Conservation (phyloP, 1,140 invertebrate species). For the Leguminivora glycinivorella region DNA sequence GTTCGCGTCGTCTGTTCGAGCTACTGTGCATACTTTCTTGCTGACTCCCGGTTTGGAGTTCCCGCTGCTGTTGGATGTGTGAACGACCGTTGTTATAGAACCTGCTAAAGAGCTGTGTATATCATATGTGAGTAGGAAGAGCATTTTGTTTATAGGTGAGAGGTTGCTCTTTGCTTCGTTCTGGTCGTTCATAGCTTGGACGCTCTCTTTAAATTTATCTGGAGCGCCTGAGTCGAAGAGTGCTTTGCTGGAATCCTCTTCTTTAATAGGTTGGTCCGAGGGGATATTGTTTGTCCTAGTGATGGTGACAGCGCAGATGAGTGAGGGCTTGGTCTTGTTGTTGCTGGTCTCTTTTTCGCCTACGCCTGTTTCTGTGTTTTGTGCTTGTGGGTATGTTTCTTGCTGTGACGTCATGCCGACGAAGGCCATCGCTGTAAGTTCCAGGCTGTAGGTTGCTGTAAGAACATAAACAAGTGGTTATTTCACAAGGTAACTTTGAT, state of each 20-base stretch:
- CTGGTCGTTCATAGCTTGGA: slow-evolving; percentile 76
- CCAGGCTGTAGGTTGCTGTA: slow-evolving; percentile 60
- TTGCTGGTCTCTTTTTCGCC: slow-evolving; percentile 56
- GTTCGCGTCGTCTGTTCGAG: slow-evolving; percentile 63
- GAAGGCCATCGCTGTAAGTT: slow-evolving; percentile 70
- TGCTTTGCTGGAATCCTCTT: slow-evolving; percentile 62
- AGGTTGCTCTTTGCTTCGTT: slow-evolving; percentile 74
- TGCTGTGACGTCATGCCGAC: slow-evolving; percentile 65
- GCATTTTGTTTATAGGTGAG: slow-evolving; percentile 62
- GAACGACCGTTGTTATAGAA: slow-evolving; percentile 68
- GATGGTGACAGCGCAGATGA: slow-evolving; percentile 65
- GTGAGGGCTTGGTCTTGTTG: slow-evolving; percentile 61
- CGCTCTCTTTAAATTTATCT: slow-evolving; percentile 62
- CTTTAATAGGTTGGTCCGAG: slow-evolving; percentile 59
- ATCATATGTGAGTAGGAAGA: slow-evolving; percentile 74
- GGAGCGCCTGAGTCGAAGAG: slow-evolving; percentile 60
- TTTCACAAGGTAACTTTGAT: not conserved
- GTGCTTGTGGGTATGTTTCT: slow-evolving; percentile 56
- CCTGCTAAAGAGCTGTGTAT: slow-evolving; percentile 71
- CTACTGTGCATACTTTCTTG: slow-evolving; percentile 69
- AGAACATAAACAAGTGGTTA: slow-evolving; percentile 34
- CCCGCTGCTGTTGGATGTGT: slow-evolving; percentile 68
- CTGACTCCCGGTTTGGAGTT: slow-evolving; percentile 73
- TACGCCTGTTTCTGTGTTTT: slow-evolving; percentile 48
- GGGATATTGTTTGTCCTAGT: slow-evolving; percentile 52